phyloP scores from a whole-genome alignment of 2,797 vertebrate genomes.

The Echiichthys vipera region DNA sequence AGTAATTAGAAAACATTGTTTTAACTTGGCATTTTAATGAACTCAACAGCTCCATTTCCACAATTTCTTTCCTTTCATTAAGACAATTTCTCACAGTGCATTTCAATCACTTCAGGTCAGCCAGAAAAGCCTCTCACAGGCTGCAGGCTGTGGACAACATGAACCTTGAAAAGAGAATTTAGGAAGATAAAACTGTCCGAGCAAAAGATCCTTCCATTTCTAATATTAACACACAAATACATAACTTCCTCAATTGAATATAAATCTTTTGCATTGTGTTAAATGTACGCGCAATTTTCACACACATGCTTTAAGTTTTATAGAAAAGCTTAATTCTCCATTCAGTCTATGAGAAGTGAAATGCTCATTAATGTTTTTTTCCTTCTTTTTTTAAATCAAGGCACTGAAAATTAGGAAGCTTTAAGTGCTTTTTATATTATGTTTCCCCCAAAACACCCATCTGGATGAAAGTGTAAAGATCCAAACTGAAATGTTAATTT shows the following conservation, averaged over 20 bases:
- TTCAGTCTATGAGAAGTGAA: background rate
- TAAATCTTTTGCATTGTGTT: background rate
- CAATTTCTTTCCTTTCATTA: background rate
- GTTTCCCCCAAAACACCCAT: background rate
- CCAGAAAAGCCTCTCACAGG: background rate
- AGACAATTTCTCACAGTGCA: background rate
- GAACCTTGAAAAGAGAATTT: background rate
- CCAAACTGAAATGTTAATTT: background rate
- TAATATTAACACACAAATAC: background rate
- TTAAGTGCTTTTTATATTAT: background rate
- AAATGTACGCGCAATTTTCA: background rate
- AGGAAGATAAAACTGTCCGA: background rate
- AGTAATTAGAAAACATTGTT: background rate
- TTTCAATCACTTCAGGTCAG: background rate
- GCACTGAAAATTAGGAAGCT: background rate
- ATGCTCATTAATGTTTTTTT: background rate
- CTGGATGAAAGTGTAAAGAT: background rate
- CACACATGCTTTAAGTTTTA: background rate
- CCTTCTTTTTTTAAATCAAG: background rate
- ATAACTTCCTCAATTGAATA: background rate
- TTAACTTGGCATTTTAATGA: background rate
- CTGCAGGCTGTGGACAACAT: background rate
- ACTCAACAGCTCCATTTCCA: background rate
- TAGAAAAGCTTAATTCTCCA: fast-evolving
- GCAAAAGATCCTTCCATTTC: background rate